Percentiles rank a stretch among this genome's conserved stretches.
Conservation (phyloP, 2,113 vertebrate genomes). For the Larimichthys crocea region DNA sequence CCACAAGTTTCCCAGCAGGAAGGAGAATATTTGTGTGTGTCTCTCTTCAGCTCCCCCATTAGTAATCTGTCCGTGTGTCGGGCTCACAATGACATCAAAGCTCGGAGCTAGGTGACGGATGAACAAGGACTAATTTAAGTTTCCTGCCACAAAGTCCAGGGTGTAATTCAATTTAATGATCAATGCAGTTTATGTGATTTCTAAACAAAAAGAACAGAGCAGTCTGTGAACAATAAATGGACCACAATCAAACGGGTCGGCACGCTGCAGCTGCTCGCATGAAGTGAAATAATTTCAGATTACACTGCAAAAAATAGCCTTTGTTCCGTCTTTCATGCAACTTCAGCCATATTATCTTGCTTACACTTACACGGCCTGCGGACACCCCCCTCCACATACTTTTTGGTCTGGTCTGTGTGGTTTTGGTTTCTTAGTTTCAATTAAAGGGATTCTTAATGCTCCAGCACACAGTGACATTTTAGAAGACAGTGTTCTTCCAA, state of each 20-base stretch:
- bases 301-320: neutral
- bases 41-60: constrained; percentile 26
- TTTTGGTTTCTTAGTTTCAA: neutral
- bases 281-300: neutral
- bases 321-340: neutral
- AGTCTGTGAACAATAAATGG: constrained; percentile 27
- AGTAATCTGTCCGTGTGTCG: constrained; percentile 27
- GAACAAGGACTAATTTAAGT: constrained; percentile 41
- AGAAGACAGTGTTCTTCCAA: neutral
- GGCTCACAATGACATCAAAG: constrained; percentile 41
- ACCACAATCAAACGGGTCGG: constrained; percentile 19
- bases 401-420: neutral
- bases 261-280: neutral
- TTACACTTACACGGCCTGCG: neutral
- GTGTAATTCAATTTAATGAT: constrained; percentile 42
- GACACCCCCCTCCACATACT: neutral
- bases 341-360: neutral
- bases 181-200: constrained; percentile 7
- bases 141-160: constrained; percentile 22
- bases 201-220: constrained; percentile 35
- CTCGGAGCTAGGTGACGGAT: constrained; percentile 24
- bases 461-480: neutral
- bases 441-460: neutral
- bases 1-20: constrained; percentile 25
- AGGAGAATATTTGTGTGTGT: constrained; percentile 11